A percentile compares a stretch with the other conserved stretches of the same genome.
These are phyloP conservation scores for Syrmaticus mikado DNA, from an alignment of 2,113 vertebrate species.

Conservation along the genomic window DNA sequence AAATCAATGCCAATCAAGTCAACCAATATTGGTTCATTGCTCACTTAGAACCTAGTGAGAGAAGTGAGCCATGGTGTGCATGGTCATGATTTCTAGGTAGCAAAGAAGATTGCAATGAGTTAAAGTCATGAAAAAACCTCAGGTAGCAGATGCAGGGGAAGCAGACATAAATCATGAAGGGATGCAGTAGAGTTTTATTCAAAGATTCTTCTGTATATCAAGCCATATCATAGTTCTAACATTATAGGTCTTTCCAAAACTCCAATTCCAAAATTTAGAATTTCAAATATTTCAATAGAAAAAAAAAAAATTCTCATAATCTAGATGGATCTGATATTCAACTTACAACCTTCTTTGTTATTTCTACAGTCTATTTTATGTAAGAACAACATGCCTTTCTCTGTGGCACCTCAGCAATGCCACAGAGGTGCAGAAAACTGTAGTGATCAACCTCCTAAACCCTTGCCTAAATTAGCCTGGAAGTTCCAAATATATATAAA, in stretches of 20 bases:
- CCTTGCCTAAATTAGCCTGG: neutral
- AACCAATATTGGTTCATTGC: neutral
- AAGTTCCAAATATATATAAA: slow-evolving; percentile 36
- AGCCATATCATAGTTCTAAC: neutral
- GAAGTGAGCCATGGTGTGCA: neutral
- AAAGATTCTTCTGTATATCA: neutral
- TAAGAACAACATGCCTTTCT: neutral
- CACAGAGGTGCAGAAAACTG: neutral
- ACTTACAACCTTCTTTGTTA: neutral
- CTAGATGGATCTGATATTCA: neutral
- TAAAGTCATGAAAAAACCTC: neutral
- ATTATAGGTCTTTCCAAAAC: neutral
- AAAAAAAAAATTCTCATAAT: neutral
- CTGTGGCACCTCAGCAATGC: neutral
- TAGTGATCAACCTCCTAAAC: neutral
- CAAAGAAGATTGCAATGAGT: neutral
- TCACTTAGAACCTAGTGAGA: neutral
- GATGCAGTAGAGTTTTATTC: neutral
- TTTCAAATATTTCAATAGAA: neutral
- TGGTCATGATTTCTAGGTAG: neutral
- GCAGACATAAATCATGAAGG: neutral
- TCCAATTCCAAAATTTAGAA: neutral
- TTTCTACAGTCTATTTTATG: neutral
- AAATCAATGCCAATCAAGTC: neutral
- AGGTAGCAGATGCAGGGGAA: neutral